Percentiles rank a stretch among this genome's conserved stretches.
Evolutionary conservation across 1,140 invertebrate species (phyloP).

Genomic region (Scaptodrosophila lebanonensis): DNA sequence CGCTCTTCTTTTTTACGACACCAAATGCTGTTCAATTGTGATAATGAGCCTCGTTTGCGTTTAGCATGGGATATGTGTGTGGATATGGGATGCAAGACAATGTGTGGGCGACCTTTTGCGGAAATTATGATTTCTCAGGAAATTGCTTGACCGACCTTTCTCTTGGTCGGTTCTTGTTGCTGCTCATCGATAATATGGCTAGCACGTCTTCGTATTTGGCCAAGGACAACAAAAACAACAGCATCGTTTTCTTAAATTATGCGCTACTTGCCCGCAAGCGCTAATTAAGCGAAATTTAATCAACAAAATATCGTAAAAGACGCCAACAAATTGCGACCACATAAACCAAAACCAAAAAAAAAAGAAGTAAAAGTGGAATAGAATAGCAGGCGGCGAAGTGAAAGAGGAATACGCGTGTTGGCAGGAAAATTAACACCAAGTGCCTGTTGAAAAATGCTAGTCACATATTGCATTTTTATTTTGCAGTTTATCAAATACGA

Average conservation of each 20-base stretch:
- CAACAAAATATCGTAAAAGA: constrained; percentile 25
- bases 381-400: too few species aligned
- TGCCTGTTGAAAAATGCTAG: constrained; percentile 23
- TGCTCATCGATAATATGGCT: constrained; percentile 29
- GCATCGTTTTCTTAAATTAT: neutral
- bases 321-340: neutral
- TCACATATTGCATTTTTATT: constrained; percentile 44
- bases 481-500: too few species aligned
- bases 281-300: constrained; percentile 49
- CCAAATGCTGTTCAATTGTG: constrained; percentile 65
- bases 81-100: neutral
- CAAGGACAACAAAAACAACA: constrained; percentile 11
- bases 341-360: too few species aligned
- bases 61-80: constrained; percentile 41
- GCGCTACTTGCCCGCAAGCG: neutral
- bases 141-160: constrained; percentile 1
- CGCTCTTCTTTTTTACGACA: constrained; percentile 56
- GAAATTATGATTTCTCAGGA: constrained; percentile 65
- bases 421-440: too few species aligned
- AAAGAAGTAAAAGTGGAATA: too few species aligned
- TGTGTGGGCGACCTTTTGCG: constrained; percentile 54
- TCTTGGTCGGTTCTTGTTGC: neutral
- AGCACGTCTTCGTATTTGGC: too few species aligned
- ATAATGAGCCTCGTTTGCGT: constrained; percentile 55
- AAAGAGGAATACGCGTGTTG: too few species aligned